Evolutionary conservation across 1,140 invertebrate genomes (phyloP).

Genomic region (Heliconius melpomene): DNA sequence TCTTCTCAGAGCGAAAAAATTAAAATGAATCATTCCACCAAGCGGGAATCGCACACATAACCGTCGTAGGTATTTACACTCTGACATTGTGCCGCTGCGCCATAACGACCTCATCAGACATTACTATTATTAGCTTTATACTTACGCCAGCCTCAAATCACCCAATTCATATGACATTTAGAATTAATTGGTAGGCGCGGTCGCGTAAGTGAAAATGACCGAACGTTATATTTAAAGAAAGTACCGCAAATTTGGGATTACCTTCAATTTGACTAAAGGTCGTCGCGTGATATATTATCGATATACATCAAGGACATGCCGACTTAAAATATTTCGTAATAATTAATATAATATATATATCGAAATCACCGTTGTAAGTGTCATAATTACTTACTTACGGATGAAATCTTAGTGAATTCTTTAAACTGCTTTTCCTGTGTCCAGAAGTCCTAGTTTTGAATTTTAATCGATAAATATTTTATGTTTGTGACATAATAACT

Average conservation of each 20-base stretch:
- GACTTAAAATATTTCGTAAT: not conserved
- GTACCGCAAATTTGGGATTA: slow-evolving; percentile 42
- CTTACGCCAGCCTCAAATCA: slow-evolving; percentile 46
- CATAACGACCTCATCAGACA: too few species aligned
- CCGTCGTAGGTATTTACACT: too few species aligned
- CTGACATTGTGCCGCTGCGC: too few species aligned
- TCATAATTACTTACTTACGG: not conserved
- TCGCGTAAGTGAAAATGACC: slow-evolving; percentile 63
- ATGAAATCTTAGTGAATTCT: not conserved
- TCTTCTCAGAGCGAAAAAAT: too few species aligned
- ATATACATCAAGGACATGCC: slow-evolving; percentile 14
- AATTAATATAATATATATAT: not conserved
- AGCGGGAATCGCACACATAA: too few species aligned
- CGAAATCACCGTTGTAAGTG: not conserved
- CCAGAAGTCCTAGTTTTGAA: not conserved
- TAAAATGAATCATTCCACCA: too few species aligned
- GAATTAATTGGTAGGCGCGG: slow-evolving; percentile 74
- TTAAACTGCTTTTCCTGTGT: not conserved
- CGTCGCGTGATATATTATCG: slow-evolving; percentile 23
- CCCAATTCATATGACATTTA: slow-evolving; percentile 73
- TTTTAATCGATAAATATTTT: not conserved
- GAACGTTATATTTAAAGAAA: slow-evolving; percentile 60
- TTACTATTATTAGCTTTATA: slow-evolving; percentile 4
- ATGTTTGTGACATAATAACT: too few species aligned
- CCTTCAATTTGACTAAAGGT: slow-evolving; percentile 21